Conservation (phyloP, 2,888 invertebrate species). For the Mycalesis mineus region DNA sequence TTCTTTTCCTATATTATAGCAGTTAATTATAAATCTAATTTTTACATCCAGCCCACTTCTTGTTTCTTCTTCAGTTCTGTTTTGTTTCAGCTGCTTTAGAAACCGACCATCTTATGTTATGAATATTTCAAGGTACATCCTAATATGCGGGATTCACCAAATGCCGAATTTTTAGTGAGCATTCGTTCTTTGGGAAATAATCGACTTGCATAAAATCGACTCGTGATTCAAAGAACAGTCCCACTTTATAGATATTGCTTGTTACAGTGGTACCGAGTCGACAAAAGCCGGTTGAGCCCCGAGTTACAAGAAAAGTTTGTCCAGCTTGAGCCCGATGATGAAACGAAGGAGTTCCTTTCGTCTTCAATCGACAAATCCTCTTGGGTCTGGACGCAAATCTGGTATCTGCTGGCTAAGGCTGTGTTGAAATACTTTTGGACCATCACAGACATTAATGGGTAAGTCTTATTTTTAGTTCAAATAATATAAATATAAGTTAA, state of each 20-base stretch:
- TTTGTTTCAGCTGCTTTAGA: too few species aligned
- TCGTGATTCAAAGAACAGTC: too few species aligned
- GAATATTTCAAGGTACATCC: too few species aligned
- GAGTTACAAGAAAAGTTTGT: conserved; percentile 80
- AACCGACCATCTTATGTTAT: too few species aligned
- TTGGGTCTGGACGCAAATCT: conserved; percentile 92
- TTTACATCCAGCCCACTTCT: too few species aligned
- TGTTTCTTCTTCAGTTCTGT: too few species aligned
- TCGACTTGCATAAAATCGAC: too few species aligned
- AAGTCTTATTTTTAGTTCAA: conserved; percentile 50
- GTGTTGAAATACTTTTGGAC: conserved; percentile 94
- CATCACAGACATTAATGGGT: conserved; percentile 97
- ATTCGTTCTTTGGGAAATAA: too few species aligned
- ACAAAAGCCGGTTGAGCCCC: conserved; percentile 73
- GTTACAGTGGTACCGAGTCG: conserved; percentile 86
- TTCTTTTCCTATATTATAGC: too few species aligned
- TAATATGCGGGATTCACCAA: too few species aligned
- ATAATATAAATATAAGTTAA: not conserved
- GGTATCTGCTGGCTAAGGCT: conserved; percentile 92
- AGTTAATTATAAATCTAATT: too few species aligned
- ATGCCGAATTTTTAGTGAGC: too few species aligned
- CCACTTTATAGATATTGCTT: conserved; percentile 26
- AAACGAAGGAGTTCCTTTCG: conserved; percentile 85
- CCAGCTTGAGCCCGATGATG: conserved; percentile 83
- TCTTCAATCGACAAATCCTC: conserved; percentile 88